Base-by-base conservation (phyloP, 2,888 invertebrate genomes). In the Aporophyla nigra region DNA sequence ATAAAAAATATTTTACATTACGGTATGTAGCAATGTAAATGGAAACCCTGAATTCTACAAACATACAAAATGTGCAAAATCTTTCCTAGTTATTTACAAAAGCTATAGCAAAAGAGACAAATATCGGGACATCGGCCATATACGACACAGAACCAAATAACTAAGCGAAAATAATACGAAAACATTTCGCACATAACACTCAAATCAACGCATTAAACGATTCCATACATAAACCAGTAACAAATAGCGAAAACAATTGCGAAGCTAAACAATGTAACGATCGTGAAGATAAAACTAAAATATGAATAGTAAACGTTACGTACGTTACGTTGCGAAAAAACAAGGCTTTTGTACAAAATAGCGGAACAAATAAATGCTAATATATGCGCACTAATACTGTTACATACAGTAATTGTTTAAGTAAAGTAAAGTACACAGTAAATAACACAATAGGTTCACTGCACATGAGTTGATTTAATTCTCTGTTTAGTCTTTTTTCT, bases 271-370 rank as follows among this genome's bases (percentile, higher is more conserved):
- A 76, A 85, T 51, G 62, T 49, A 66, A 72, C 76, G 71, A 82
- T 72, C 27, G 27, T 24, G 3, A 10, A 73, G 70, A 83, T 85
- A 85, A 85, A 56, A 73, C 72, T 85, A 68, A 83, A 85, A 78
- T 83, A 82, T 82, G 74, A 84, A 82, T 71, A 76, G 71, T 85
- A 58, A 71, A 71, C 58, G 68, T 66, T 71, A 68, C 54, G 66
- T 63, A 74, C 43, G 71, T 65, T 59, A 53, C 62, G 43, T 27
- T 61, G 75, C n/a, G 40, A 58, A 82, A 85, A 83, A 85, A 82
- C 65, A 76, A 76, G 24, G 51, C 33, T 66, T 68, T 76, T 54
- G 70, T 67, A 74, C 63, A 75, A 75, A 85, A 86, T 80, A 65
- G 71, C 59, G 63, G 62, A 67, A 54, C 75, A 73, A 79, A 84